Conservation (phyloP, 2,797 vertebrate species). For the Labeo calbasu region DNA sequence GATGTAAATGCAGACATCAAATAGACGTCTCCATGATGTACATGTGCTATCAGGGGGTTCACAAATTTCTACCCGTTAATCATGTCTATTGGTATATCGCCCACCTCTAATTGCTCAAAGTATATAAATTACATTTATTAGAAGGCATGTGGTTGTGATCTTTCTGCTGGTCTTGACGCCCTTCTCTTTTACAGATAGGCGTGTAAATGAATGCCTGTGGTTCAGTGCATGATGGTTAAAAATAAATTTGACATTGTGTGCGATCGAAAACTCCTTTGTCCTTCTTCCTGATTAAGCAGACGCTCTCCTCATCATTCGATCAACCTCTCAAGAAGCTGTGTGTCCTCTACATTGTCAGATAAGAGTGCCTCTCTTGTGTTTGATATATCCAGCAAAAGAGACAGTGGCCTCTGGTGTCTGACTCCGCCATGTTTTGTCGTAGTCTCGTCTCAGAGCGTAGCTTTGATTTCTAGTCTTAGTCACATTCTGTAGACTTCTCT, state of each 20-base stretch:
- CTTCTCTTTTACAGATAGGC: slow-evolving; percentile 32
- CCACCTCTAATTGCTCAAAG: neutral
- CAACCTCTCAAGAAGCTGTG: slow-evolving; percentile 60
- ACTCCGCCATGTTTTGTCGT: slow-evolving; percentile 72
- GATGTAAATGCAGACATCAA: too few relatives aligned
- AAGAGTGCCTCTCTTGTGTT: slow-evolving; percentile 63
- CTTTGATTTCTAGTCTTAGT: slow-evolving; percentile 64
- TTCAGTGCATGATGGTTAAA: neutral
- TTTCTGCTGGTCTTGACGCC: slow-evolving; percentile 2
- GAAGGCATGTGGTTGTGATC: slow-evolving; percentile 16
- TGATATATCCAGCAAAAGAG: slow-evolving; percentile 65
- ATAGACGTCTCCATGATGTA: too few relatives aligned
- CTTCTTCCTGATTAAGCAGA: slow-evolving; percentile 20
- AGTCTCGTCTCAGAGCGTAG: slow-evolving; percentile 60
- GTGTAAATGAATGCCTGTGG: slow-evolving; percentile 27
- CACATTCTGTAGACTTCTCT: slow-evolving; percentile 62
- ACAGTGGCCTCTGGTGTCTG: slow-evolving; percentile 65
- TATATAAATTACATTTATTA: slow-evolving; percentile 10
- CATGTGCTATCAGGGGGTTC: too few relatives aligned
- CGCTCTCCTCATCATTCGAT: slow-evolving; percentile 10
- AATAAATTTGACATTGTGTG: slow-evolving; percentile 30
- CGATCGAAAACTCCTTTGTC: slow-evolving; percentile 30
- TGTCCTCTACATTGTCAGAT: slow-evolving; percentile 66
- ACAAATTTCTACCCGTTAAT: too few relatives aligned
- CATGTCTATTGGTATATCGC: too few relatives aligned